Evolutionary conservation across 2,797 vertebrate species (phyloP).

Genomic region (Hemitrygon akajei): DNA sequence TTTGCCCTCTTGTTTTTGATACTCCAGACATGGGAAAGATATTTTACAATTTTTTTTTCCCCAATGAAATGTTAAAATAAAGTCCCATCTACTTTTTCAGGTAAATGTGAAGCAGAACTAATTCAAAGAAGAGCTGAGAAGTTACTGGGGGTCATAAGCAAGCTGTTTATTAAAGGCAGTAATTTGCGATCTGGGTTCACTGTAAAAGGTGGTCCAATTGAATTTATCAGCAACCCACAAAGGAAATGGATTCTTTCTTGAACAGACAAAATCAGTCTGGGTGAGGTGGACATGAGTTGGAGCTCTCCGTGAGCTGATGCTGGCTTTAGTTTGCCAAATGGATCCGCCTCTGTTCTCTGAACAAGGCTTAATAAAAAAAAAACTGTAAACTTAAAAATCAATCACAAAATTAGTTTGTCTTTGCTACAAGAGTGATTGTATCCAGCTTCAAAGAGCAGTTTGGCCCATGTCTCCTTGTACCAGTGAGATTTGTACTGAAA

Average conservation of each 20-base stretch:
- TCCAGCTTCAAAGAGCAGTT: not conserved
- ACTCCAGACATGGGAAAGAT: too few species aligned
- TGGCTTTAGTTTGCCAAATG: not conserved
- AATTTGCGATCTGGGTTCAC: not conserved
- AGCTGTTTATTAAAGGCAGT: not conserved
- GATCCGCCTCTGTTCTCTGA: not conserved
- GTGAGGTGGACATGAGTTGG: not conserved
- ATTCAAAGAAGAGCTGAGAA: not conserved
- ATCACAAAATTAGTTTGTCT: not conserved
- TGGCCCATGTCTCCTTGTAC: slow-evolving; percentile 28
- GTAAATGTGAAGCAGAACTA: not conserved
- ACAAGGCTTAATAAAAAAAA: not conserved
- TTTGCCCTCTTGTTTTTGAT: too few species aligned
- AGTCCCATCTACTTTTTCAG: too few species aligned
- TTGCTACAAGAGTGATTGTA: not conserved
- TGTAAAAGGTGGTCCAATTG: not conserved
- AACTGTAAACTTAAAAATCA: not conserved
- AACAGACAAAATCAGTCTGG: not conserved
- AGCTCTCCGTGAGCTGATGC: too few species aligned
- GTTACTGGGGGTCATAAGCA: too few species aligned
- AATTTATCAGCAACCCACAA: too few species aligned
- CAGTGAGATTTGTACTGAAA: slow-evolving; percentile 26
- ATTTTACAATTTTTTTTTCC: not conserved
- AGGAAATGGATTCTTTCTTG: not conserved
- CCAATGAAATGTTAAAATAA: not conserved